These are phyloP conservation scores for Rhinoderma darwinii DNA, from an alignment of 2,113 vertebrate species.

Conservation along the genomic window DNA sequence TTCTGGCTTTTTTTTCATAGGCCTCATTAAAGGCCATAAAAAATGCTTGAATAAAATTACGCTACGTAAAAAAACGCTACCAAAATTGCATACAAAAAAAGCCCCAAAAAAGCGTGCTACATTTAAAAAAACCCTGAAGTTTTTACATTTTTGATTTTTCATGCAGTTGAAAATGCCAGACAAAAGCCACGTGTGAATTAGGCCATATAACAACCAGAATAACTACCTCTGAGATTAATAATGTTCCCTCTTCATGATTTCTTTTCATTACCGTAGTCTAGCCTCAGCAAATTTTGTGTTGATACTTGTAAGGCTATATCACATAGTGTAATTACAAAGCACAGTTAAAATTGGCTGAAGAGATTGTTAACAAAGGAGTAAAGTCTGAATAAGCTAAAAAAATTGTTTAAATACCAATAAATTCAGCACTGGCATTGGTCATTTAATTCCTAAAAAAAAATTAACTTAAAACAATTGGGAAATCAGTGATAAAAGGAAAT, in stretches of 20 bases:
- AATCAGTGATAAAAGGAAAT: constrained; percentile 6
- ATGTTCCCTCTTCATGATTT: background rate
- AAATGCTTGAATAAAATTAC: too few species aligned
- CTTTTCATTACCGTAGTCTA: background rate
- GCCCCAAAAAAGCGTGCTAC: too few species aligned
- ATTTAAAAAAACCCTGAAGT: too few species aligned
- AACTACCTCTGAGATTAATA: background rate
- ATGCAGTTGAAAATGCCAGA: too few species aligned
- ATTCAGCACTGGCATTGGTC: background rate
- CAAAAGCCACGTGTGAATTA: too few species aligned
- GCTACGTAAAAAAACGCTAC: too few species aligned
- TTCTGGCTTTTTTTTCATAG: too few species aligned
- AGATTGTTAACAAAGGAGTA: background rate
- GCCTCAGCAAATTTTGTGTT: background rate
- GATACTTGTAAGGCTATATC: background rate
- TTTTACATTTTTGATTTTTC: too few species aligned
- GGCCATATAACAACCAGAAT: background rate
- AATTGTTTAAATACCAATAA: background rate
- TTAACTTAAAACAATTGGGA: constrained; percentile 4
- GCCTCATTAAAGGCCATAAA: too few species aligned
- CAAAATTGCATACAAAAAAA: too few species aligned
- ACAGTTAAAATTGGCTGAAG: background rate
- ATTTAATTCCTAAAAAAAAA: background rate
- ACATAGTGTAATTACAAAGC: background rate
- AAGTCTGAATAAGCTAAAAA: background rate